These are phyloP conservation scores for Spinus olivaceus DNA, from an alignment of 2,797 vertebrate genomes.

Conservation along the genomic window DNA sequence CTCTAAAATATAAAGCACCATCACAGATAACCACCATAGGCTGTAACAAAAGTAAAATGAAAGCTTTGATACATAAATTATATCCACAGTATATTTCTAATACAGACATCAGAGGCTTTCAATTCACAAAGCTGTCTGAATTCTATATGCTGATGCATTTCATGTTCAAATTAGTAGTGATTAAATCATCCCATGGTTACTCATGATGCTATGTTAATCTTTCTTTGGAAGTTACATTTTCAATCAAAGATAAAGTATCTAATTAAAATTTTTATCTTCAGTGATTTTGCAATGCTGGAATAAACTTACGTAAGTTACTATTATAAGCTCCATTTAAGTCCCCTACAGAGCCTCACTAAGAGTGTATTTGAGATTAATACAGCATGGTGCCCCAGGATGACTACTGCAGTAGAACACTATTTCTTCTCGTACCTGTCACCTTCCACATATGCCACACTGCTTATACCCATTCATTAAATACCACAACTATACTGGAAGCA, in stretches of 20 bases:
- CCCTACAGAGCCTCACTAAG: constrained; percentile 11
- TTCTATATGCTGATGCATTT: constrained; percentile 62
- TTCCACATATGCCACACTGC: background rate
- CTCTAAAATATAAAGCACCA: constrained; percentile 8
- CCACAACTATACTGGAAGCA: background rate
- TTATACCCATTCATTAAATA: background rate
- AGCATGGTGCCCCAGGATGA: background rate
- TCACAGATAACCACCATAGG: background rate
- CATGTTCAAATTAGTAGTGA: constrained; percentile 69
- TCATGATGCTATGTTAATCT: constrained; percentile 62
- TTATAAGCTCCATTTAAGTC: constrained; percentile 41
- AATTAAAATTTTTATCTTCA: constrained; percentile 73
- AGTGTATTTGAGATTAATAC: constrained; percentile 32
- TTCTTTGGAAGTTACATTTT: constrained; percentile 67
- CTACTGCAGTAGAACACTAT: background rate
- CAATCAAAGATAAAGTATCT: constrained; percentile 68
- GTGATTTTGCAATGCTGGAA: constrained; percentile 11
- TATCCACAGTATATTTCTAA: constrained; percentile 64
- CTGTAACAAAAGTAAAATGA: constrained; percentile 44
- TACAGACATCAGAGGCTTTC: constrained; percentile 68
- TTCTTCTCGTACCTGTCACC: background rate
- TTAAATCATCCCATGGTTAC: constrained; percentile 67
- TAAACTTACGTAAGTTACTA: constrained; percentile 32
- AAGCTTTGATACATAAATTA: constrained; percentile 63
- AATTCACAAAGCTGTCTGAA: constrained; percentile 62